Evolutionary conservation across 2,113 vertebrate species (phyloP), one percentile per base, ranked within the genome.

Genomic region (Gopherus evgoodei): DNA sequence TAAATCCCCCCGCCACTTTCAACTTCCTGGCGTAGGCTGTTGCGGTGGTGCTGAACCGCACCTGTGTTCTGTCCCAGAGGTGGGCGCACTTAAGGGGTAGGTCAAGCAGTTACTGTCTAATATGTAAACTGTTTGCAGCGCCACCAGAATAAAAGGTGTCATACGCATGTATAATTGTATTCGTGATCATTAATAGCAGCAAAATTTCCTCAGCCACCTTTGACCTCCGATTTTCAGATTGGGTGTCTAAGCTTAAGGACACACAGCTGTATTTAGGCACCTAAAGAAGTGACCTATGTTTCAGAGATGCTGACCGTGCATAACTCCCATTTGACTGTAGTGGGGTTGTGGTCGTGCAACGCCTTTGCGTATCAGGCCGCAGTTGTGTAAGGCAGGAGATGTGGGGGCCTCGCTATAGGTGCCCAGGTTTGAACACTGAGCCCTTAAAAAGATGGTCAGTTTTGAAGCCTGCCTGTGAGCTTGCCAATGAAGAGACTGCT

Each of bases 391-490:
- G 90, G 7, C 78, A 94, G 84, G 90, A 90, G 54, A 38, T 47
- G 38, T 16, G 91, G 72, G 87, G 86, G n/a, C 87, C 84, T 87
- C 87, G 84, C 87, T 0, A 72, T 59, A 88, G 92, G 78, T 86
- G 90, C 79, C 82, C 29, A 38, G 24, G 89, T 90, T 27, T 79
- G 57, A 81, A 96, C 31, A 72, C n/a, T 50, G 49, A 79, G 52
- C 29, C 1, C 4, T 95, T 92, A 91, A 75, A 83, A 80, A 52
- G 69, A 13, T 87, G 90, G 31, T 81, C 81, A 31, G 2, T 79
- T 91, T 3, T 2, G 65, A 65, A 93, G 82, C 89, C 0, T 95
- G 95, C 94, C 89, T 95, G 65, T 49, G 92, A 24, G 38, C 38
- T 44, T 42, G 22, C 38, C n/a, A 76, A 17, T 10, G 38, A 42